A percentile compares a stretch with the other conserved stretches of the same genome.
Evolutionary conservation across 2,888 invertebrate genomes (phyloP).

Genomic region (Kuschelorhynchus macadamiae): DNA sequence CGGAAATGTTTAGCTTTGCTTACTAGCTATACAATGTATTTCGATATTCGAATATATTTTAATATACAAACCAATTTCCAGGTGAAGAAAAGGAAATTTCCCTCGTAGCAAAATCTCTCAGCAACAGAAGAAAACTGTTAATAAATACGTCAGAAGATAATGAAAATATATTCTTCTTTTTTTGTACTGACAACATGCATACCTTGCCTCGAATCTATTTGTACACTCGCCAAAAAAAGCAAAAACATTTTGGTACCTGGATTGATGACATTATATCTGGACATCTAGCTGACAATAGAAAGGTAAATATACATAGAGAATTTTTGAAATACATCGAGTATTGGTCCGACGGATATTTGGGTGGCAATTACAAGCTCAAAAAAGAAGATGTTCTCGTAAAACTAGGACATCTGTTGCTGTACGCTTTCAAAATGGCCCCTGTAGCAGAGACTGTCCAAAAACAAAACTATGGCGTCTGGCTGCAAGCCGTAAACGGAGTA

Average conservation of each 20-base stretch:
- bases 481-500: constrained; percentile 46
- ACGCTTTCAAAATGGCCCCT: constrained; percentile 40
- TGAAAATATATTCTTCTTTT: constrained; percentile 42
- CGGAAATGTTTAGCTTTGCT: no score
- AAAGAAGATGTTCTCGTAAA: constrained; percentile 55
- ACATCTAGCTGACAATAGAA: constrained; percentile 34
- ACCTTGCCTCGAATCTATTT: constrained; percentile 48
- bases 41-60: no score
- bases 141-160: constrained; percentile 43
- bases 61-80: neutral
- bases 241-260: constrained; percentile 28
- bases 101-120: constrained; percentile 22
- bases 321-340: constrained; percentile 52
- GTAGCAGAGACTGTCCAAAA: constrained; percentile 3
- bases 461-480: constrained; percentile 49
- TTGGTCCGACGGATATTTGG: constrained; percentile 53
- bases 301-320: constrained; percentile 44
- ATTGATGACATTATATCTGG: constrained; percentile 47
- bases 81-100: constrained; percentile 8
- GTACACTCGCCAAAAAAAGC: constrained; percentile 51
- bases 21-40: no score
- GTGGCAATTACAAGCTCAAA: constrained; percentile 53
- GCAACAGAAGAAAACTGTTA: constrained; percentile 29
- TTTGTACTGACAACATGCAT: constrained; percentile 20
- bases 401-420: constrained; percentile 53